phyloP scores from a whole-genome alignment of 2,888 invertebrate species.

The Thelaira solivaga region DNA sequence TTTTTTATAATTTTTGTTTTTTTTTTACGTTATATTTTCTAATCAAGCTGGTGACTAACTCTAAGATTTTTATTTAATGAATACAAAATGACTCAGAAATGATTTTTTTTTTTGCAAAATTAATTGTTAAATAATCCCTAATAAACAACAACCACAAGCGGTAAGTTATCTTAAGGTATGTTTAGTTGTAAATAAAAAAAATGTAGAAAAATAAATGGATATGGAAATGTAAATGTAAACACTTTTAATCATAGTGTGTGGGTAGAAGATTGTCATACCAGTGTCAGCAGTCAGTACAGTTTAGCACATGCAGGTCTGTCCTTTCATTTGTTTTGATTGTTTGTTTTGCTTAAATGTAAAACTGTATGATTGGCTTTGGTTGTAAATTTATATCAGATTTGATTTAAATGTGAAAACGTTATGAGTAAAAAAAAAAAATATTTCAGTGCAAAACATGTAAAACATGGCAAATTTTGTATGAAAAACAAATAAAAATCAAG shows the following conservation, averaged over 20 bases:
- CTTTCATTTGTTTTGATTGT: constrained; percentile 1
- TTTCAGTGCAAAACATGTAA: background rate
- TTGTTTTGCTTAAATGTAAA: constrained; percentile 12
- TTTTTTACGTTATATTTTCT: constrained; percentile 25
- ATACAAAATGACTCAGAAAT: constrained; percentile 45
- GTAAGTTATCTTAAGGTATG: constrained; percentile 24
- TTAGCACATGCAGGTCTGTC: constrained; percentile 24
- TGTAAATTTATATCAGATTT: constrained; percentile 38
- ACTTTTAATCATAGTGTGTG: constrained; percentile 17
- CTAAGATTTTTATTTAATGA: constrained; percentile 11
- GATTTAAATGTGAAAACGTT: constrained; percentile 22
- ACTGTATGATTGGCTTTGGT: constrained; percentile 1
- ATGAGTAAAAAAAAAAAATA: background rate
- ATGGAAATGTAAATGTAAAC: too few relatives aligned
- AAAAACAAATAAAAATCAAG: constrained; percentile 31
- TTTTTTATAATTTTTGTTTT: constrained; percentile 11
- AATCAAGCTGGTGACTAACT: constrained; percentile 56
- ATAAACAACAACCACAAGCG: constrained; percentile 36
- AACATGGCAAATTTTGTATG: constrained; percentile 28
- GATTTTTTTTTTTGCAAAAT: constrained; percentile 33
- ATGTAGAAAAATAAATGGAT: too few relatives aligned
- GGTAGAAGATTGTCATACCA: constrained; percentile 47
- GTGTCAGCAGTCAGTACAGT: background rate
- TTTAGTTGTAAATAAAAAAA: too few relatives aligned
- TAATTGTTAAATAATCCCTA: constrained; percentile 56